These are phyloP conservation scores for Carterocephalus palaemon DNA, from an alignment of 2,888 invertebrate genomes.

Conservation along the genomic window DNA sequence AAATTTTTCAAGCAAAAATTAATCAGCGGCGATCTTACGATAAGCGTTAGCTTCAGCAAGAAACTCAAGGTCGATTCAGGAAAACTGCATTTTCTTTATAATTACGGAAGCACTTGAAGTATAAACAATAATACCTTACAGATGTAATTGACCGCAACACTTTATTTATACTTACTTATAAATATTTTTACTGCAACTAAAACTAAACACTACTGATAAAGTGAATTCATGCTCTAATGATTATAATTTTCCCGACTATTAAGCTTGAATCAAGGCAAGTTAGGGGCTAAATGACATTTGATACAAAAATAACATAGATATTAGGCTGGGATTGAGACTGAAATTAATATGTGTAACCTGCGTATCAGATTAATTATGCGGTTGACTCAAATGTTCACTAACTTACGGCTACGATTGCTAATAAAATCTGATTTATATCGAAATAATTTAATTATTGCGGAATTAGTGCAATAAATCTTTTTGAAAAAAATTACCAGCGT, in stretches of 20 bases:
- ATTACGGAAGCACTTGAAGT: conserved; percentile 10
- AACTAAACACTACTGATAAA: neutral
- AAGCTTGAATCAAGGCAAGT: conserved; percentile 9
- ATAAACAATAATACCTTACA: neutral
- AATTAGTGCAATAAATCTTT: too few relatives aligned
- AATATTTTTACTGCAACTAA: neutral
- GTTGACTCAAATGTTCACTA: conserved; percentile 8
- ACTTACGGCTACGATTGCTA: conserved; percentile 1
- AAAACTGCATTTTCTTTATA: conserved; percentile 20
- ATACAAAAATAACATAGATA: conserved; percentile 7
- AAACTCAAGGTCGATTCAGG: conserved; percentile 18
- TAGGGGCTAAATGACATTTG: conserved; percentile 6
- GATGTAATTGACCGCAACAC: too few relatives aligned
- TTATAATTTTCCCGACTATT: conserved; percentile 11
- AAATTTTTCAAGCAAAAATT: neutral
- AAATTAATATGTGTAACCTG: conserved; percentile 18
- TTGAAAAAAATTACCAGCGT: too few relatives aligned
- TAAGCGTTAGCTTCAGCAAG: conserved; percentile 8
- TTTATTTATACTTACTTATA: too few relatives aligned
- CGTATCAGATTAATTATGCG: conserved; percentile 4
- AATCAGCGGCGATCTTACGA: conserved; percentile 5
- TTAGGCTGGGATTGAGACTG: conserved; percentile 11
- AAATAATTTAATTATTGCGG: too few relatives aligned
- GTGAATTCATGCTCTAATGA: neutral
- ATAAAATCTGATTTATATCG: conserved; percentile 6